Base-by-base conservation (phyloP, 37 sponge, comb jelly and placozoan genomes). In the Ephydatia muelleri region DNA sequence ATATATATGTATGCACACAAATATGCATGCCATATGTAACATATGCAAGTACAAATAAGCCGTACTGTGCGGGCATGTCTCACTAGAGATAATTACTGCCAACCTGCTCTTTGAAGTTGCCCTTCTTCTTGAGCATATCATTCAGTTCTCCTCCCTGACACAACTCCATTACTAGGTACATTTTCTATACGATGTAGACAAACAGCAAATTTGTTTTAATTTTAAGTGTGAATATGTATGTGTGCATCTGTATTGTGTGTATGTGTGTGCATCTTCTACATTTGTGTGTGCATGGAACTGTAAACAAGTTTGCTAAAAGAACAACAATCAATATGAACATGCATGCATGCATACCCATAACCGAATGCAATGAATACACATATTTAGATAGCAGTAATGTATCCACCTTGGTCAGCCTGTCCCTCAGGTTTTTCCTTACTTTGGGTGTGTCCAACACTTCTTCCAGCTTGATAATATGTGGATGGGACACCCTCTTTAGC, bases 401-500 rank as follows among this genome's bases (percentile, higher is more conserved):
- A 65, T 11, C 29, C 12, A 25, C 66, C 21, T 22, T 65, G 66
- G 66, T 65, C 14, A 65, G 66, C 19, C 21, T 65, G 66, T 65
- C 14, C 32, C 26, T 13, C 27, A 26, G 5, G 80, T 65, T n/a
- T 70, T 30, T 23, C 1, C 88, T n/a, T 36, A 97, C 98, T 90
- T 97, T 90, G 72, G 84, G 38, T 32, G 96, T 93, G 65, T 97
- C 96, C 25, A 89, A 88, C 29, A 97, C 94, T 83, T 95, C 95
- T 72, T 92, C 92, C 68, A 97, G 78, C 22, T 88, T 72, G 28
- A 97, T 93, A 39, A 97, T 95, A 77, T 91, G 90, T 5, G 93
- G 92, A 87, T 97, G 98, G 32, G 86, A 66, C 67, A 97, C 87
- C 39, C 81, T 33, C 67, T 95, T 90, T 49, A 97, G 77, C 3